Base-by-base conservation (phyloP, 2,797 vertebrate species). In the Sparus aurata region DNA sequence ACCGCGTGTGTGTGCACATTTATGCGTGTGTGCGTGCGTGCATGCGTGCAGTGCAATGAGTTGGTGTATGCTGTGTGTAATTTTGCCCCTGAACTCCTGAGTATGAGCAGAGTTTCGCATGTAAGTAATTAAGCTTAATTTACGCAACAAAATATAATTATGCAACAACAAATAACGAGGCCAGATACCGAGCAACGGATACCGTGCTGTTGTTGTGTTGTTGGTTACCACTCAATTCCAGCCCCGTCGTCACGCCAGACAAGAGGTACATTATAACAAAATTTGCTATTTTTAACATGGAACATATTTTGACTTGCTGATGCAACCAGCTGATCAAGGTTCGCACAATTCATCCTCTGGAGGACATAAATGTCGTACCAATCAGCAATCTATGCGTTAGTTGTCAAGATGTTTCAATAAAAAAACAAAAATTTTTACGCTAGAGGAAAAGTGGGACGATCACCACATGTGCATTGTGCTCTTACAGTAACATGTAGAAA, bases 1-100 rank as follows among this genome's bases (percentile, higher is more conserved):
- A 46, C 22, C 11, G 12, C 53, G 53, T 63, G 60, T 74, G 41
- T 75, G 7, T 8, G 54, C 68, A 52, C 77, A 61, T 62, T 52
- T 46, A 20, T 65, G 27, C 34, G 41, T 72, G 61, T 65, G 46
- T 64, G 71, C 69, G 41, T 23, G n/a, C 58, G 41, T 45, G 46
- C 58, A 38, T 46, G 41, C 70, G 59, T 66, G 55, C 23, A 71
- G 34, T 8, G 5, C 17, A 25, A 8, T 9, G 23, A 43, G 43
- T 25, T 16, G 20, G 59, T 73, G 45, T 45, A 23, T 59, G 55
- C 45, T 55, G 17, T 11, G 23, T 54, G 34, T 45, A 64, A 68
- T 47, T 83, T 58, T 45, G 13, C 49, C 61, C 22, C 65, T 59
- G 27, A 58, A 53, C 38, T 1, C 61, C 69, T 11, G 38, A 38